A percentile compares a stretch with the other conserved stretches of the same genome.
phyloP scores from a whole-genome alignment of 2,113 vertebrate genomes.

The Rhagologus leucostigma region DNA sequence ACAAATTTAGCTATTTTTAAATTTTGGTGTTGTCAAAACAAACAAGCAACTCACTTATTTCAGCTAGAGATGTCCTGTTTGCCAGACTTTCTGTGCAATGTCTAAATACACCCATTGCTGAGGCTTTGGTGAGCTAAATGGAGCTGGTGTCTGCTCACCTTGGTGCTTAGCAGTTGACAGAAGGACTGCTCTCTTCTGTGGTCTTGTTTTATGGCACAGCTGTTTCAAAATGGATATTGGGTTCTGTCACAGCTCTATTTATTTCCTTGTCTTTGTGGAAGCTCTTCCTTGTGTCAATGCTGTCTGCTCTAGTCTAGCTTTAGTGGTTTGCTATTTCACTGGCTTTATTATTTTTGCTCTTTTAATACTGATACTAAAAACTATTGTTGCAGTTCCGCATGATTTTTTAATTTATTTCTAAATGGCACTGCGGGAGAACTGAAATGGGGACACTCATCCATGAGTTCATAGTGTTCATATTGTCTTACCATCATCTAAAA shows the following conservation, averaged over 20 bases:
- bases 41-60: neutral
- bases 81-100: neutral
- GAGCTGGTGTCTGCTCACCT: neutral
- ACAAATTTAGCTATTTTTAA: neutral
- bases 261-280: neutral
- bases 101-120: neutral
- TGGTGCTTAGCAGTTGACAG: neutral
- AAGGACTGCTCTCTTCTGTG: neutral
- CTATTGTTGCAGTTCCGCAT: rapidly evolving
- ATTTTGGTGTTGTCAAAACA: neutral
- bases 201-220: neutral
- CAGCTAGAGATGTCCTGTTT: neutral
- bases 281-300: neutral
- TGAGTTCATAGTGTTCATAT: neutral
- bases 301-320: neutral
- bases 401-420: neutral
- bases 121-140: neutral
- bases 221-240: neutral
- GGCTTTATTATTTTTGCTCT: neutral
- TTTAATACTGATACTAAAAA: neutral
- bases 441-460: neutral
- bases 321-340: neutral
- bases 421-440: neutral
- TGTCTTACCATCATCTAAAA: neutral
- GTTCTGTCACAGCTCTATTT: neutral